Base-by-base conservation (phyloP, 2,797 vertebrate species). In the Brachyrhaphis roseni region DNA sequence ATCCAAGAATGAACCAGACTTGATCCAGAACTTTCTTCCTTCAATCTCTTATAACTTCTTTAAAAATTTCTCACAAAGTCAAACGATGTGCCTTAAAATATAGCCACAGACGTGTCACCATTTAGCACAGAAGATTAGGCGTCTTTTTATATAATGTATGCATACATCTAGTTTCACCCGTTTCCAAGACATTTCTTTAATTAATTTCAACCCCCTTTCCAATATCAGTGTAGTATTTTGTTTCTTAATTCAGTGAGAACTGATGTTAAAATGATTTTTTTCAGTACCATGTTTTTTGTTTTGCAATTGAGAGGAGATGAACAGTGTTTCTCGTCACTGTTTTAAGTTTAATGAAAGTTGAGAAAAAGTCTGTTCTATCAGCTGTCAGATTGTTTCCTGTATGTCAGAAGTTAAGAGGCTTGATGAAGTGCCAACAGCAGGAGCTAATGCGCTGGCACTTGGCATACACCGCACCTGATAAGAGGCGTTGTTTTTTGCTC, bases 371-470 rank as follows among this genome's bases (percentile, higher is more conserved):
- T 76, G 89, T 90, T 87, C 84, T 45, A 43, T 59, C 82, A 90
- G 85, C 77, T 88, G 88, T 93, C 90, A 87, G 86, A 91, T 92
- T 79, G 85, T 89, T 87, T 90, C 75, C 53, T 86, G 45, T 82
- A 86, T 83, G 86, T 92, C 86, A 90, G 82, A 85, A 89, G 39
- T 81, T 83, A 74, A 41, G 88, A 80, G 79, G 75, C 82, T 85
- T 84, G 84, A 87, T 84, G 90, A 91, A 84, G 82, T 68, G 84
- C 87, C 93, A 89, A 78, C 88, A 92, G 92, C 89, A 72, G 89
- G 87, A 91, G 82, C 87, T 89, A 87, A 91, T 91, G 88, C 53
- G 75, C 82, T 89, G 86, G 86, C 89, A 88, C 83, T 92, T 87
- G 84, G 85, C 80, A 57, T 46, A 57, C 78, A 43, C 83, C 1